phyloP scores from a whole-genome alignment of 2,888 invertebrate species.

The Tenthredo amoena region DNA sequence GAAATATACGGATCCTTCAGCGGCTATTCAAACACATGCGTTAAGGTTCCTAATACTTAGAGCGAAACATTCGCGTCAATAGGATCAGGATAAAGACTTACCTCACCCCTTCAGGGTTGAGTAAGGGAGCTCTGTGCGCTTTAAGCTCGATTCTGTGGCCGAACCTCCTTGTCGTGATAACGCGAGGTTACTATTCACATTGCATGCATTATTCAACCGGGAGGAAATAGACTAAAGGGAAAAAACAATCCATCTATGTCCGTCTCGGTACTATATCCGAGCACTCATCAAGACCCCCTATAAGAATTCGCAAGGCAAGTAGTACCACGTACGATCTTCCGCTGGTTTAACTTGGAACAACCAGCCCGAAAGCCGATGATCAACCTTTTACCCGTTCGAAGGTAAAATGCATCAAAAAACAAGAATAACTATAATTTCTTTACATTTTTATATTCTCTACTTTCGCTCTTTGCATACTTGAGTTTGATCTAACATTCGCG shows the following conservation, averaged over 20 bases:
- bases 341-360: neutral
- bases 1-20: neutral
- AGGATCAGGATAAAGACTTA: constrained; percentile 21
- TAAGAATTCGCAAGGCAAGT: constrained; percentile 4
- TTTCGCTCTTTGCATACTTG: neutral
- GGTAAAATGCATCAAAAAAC: neutral
- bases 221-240: neutral
- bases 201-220: constrained; percentile 42
- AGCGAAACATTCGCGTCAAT: constrained; percentile 20
- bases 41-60: neutral
- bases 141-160: constrained; percentile 14
- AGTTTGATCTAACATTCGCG: neutral
- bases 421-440: neutral
- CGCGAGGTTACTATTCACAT: constrained; percentile 34
- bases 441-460: neutral
- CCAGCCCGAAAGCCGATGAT: neutral
- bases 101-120: constrained; percentile 24
- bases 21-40: constrained; percentile 12
- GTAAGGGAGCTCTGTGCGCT: neutral
- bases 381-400: neutral
- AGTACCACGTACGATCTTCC: neutral
- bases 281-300: neutral
- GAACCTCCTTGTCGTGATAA: constrained; percentile 23
- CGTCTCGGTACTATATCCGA: neutral
- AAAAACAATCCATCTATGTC: constrained; percentile 51